phyloP scores from a whole-genome alignment of 1,140 invertebrate genomes.

The Cherax destructor region DNA sequence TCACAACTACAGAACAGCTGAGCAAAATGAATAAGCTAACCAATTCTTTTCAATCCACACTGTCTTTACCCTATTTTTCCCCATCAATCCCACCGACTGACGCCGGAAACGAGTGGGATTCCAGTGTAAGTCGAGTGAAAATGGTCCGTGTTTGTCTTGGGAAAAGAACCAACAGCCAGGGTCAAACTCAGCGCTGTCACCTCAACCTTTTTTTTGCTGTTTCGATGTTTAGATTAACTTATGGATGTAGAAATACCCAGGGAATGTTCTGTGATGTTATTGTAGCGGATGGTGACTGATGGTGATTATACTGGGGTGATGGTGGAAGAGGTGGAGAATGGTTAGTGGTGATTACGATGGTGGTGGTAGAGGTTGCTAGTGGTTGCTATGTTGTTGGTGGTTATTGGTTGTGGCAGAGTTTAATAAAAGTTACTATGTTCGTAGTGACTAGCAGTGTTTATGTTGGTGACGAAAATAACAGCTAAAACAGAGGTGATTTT shows the following conservation, averaged over 20 bases:
- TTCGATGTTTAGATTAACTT: background rate
- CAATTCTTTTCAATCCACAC: background rate
- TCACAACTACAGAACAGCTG: too few species aligned
- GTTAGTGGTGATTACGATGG: background rate
- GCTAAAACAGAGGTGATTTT: too few species aligned
- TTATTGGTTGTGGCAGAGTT: too few species aligned
- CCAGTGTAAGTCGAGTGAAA: background rate
- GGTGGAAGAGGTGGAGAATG: background rate
- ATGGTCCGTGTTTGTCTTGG: background rate
- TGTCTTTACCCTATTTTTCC: background rate
- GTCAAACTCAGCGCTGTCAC: background rate
- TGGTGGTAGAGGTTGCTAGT: too few species aligned
- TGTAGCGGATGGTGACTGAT: background rate
- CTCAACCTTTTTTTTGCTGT: background rate
- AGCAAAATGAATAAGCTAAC: too few species aligned
- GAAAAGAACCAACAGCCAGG: background rate
- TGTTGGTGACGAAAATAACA: too few species aligned
- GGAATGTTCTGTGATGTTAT: background rate
- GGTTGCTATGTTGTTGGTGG: too few species aligned
- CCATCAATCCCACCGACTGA: background rate
- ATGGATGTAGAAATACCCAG: background rate
- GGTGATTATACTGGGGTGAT: conserved; percentile 8
- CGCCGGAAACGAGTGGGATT: background rate
- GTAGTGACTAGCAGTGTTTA: too few species aligned
- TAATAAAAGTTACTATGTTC: too few species aligned